These are phyloP conservation scores for Magallana nippona DNA, from an alignment of 2,888 invertebrate species.

Conservation along the genomic window DNA sequence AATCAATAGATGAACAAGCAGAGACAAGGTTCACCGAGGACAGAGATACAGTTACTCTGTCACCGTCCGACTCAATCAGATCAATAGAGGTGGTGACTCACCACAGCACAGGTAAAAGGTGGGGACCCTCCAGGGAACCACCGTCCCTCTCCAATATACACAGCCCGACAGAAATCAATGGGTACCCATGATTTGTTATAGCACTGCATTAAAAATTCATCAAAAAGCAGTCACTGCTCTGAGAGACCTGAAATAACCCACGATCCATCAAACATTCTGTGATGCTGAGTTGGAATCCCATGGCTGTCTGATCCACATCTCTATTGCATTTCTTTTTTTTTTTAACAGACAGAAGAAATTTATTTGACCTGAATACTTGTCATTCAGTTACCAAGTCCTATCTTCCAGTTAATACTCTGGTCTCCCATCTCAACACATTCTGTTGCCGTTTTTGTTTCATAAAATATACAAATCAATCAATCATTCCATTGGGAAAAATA, in stretches of 20 bases:
- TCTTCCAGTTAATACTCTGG: neutral
- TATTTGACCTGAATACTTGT: too few relatives aligned
- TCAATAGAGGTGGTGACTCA: conserved; percentile 28
- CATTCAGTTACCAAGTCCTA: neutral
- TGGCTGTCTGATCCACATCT: too few relatives aligned
- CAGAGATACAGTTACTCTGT: neutral
- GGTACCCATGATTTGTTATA: neutral
- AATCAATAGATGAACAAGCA: conserved; percentile 22
- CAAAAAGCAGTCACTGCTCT: neutral
- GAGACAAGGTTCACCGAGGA: neutral
- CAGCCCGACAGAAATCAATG: neutral
- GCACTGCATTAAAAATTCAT: conserved; percentile 9
- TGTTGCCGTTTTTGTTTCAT: neutral
- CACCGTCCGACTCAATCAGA: neutral
- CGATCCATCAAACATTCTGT: neutral
- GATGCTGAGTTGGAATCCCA: neutral
- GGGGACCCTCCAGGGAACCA: conserved; percentile 8
- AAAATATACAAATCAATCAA: too few relatives aligned
- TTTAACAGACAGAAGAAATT: too few relatives aligned
- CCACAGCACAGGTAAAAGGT: conserved; percentile 5
- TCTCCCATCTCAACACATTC: neutral
- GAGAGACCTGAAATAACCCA: neutral
- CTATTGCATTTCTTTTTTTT: too few relatives aligned
- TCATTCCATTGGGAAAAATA: too few relatives aligned
- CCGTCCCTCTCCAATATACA: neutral